Evolutionary conservation across 2,888 invertebrate species (phyloP).

Genomic region (Mimas tiliae): DNA sequence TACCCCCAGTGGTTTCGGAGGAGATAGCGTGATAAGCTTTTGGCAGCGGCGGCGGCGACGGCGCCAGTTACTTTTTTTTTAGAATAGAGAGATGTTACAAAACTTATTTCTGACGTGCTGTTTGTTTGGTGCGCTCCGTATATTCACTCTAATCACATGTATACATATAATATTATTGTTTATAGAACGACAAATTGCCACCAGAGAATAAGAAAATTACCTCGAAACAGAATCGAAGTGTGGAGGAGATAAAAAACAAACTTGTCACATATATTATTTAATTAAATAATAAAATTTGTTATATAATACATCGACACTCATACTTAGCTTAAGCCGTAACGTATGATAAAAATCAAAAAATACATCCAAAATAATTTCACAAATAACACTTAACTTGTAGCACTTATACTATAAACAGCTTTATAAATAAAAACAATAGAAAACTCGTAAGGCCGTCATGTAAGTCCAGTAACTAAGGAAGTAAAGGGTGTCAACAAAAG

Average conservation of each 20-base stretch:
- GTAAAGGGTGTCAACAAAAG: not conserved
- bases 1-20: no score
- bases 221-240: slow-evolving; percentile 58
- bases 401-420: slow-evolving; percentile 23
- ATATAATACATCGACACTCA: slow-evolving; percentile 52
- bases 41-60: no score
- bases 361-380: slow-evolving; percentile 52
- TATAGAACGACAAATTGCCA: slow-evolving; percentile 67
- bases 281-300: slow-evolving; percentile 61
- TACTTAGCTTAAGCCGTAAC: slow-evolving; percentile 55
- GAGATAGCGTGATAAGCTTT: no score
- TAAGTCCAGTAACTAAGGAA: not conserved
- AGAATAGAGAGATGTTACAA: no score
- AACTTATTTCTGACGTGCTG: no score
- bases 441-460: not conserved
- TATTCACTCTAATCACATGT: no score
- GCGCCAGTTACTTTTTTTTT: no score
- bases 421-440: not conserved
- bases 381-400: slow-evolving; percentile 44
- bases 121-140: no score
- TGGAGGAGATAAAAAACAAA: slow-evolving; percentile 63
- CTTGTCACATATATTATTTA: slow-evolving; percentile 70
- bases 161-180: slow-evolving; percentile 30
- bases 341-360: slow-evolving; percentile 61
- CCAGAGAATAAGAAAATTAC: slow-evolving; percentile 60